phyloP scores from a whole-genome alignment of 2,113 vertebrate genomes.

The Gorsachius goisagi region DNA sequence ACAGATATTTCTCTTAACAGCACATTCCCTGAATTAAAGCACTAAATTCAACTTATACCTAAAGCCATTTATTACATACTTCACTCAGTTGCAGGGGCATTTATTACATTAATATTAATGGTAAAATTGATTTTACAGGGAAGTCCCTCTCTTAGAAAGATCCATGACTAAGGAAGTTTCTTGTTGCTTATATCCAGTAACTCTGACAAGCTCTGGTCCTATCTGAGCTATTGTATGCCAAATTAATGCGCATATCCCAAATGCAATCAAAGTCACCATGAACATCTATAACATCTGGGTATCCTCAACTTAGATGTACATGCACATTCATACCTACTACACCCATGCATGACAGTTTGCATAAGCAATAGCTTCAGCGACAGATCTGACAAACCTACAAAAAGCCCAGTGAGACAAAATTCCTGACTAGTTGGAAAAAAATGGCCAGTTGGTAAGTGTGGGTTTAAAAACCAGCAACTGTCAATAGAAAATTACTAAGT shows the following conservation, averaged over 20 bases:
- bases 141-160: background rate
- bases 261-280: fast-evolving
- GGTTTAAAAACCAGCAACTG: background rate
- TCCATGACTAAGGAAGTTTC: background rate
- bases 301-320: background rate
- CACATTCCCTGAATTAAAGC: background rate
- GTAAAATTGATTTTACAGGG: background rate
- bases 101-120: background rate
- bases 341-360: background rate
- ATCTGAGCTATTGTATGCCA: background rate
- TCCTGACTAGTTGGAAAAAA: background rate
- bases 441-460: background rate
- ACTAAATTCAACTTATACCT: background rate
- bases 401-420: background rate
- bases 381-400: background rate
- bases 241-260: background rate
- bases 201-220: background rate
- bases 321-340: background rate
- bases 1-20: background rate
- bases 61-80: background rate
- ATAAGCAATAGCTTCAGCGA: background rate
- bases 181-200: background rate
- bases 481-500: background rate
- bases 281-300: background rate
- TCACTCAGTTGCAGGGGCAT: background rate